A percentile compares a stretch with the other conserved stretches of the same genome.
These are phyloP conservation scores for Girardinichthys multiradiatus DNA, from an alignment of 2,113 vertebrate species.

Conservation along the genomic window DNA sequence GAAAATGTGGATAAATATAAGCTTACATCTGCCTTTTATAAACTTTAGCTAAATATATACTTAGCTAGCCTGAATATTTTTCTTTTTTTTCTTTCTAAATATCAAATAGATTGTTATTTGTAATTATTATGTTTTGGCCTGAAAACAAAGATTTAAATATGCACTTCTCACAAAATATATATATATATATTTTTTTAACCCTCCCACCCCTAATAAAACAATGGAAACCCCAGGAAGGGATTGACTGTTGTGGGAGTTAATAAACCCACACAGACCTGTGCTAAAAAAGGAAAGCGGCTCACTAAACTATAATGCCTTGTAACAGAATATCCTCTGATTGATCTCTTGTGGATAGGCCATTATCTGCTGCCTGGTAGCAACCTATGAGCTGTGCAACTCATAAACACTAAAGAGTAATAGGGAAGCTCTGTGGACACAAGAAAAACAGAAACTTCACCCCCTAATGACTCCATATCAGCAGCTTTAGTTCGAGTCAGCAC, in stretches of 20 bases:
- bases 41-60: no score
- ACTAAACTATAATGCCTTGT: slow-evolving; percentile 39
- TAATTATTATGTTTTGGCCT: no score
- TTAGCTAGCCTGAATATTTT: no score
- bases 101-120: no score
- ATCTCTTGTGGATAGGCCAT: slow-evolving; percentile 63
- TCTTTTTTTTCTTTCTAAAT: no score
- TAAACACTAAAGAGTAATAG: slow-evolving; percentile 69
- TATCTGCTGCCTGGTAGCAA: slow-evolving; percentile 60
- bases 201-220: no score
- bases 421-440: slow-evolving; percentile 70
- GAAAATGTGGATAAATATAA: no score
- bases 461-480: slow-evolving; percentile 79
- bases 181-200: no score
- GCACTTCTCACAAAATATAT: no score
- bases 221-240: slow-evolving; percentile 3
- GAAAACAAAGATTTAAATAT: no score
- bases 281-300: slow-evolving; percentile 54
- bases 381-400: slow-evolving; percentile 59
- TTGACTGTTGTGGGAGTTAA: slow-evolving; percentile 19
- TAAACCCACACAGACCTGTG: slow-evolving; percentile 34
- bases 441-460: slow-evolving; percentile 78
- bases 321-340: slow-evolving; percentile 58
- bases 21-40: no score
- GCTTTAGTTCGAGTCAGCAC: slow-evolving; percentile 77